These are phyloP conservation scores for Aphidius gifuensis DNA, from an alignment of 1,140 invertebrate genomes.

Conservation along the genomic window DNA sequence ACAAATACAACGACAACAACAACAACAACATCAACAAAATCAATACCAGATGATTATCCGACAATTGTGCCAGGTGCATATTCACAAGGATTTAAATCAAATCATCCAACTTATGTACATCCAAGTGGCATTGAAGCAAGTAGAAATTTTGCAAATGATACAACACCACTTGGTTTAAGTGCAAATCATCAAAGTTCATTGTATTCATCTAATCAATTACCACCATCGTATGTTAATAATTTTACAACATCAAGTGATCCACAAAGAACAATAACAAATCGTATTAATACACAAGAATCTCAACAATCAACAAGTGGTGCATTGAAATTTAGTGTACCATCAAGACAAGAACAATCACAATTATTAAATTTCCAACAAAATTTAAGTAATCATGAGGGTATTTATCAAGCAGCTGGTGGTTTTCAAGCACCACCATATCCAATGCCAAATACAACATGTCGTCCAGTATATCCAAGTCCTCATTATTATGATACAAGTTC, in stretches of 20 bases:
- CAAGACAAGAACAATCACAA: constrained; percentile 39
- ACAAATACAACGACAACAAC: constrained; percentile 25
- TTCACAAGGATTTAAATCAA: constrained; percentile 42
- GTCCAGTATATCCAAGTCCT: constrained; percentile 45
- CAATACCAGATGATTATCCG: constrained; percentile 32
- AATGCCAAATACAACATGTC: constrained; percentile 38
- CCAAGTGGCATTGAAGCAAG: constrained; percentile 36
- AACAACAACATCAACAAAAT: constrained; percentile 21
- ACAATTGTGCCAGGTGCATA: constrained; percentile 28
- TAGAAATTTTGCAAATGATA: constrained; percentile 35
- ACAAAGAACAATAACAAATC: constrained; percentile 29
- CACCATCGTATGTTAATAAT: constrained; percentile 31
- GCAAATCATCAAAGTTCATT: constrained; percentile 44
- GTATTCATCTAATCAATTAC: constrained; percentile 39
- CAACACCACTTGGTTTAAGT: constrained; percentile 31
- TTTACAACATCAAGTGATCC: constrained; percentile 30
- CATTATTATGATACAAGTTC: constrained; percentile 46
- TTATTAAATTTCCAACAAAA: constrained; percentile 44
- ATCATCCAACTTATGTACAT: constrained; percentile 35
- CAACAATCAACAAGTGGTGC: constrained; percentile 31
- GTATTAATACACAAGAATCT: constrained; percentile 31
- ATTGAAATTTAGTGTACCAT: constrained; percentile 31
- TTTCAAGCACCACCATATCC: constrained; percentile 47
- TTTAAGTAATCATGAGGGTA: constrained; percentile 38
- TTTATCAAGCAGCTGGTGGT: constrained; percentile 40